phyloP scores from a whole-genome alignment of 2,888 invertebrate genomes.

The Prenolepis imparis region DNA sequence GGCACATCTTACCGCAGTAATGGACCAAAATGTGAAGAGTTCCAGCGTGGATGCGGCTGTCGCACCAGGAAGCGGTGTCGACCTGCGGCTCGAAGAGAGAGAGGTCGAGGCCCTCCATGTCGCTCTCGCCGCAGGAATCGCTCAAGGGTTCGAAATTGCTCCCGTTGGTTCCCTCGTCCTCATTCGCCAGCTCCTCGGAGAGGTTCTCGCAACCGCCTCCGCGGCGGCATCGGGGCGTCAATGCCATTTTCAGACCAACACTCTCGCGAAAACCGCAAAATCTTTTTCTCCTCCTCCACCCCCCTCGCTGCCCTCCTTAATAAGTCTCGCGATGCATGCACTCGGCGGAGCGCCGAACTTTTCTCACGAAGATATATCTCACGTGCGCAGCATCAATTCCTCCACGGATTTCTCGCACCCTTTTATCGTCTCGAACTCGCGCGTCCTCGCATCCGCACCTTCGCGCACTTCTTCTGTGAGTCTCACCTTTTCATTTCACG shows the following conservation, averaged over 20 bases:
- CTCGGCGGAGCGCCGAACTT: slow-evolving; percentile 25
- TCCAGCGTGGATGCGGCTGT: slow-evolving; percentile 83
- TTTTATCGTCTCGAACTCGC: slow-evolving; percentile 11
- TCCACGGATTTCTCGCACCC: slow-evolving; percentile 2
- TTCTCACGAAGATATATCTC: slow-evolving; percentile 48
- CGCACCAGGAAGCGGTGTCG: slow-evolving; percentile 83
- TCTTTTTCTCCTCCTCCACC: neutral
- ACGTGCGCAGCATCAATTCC: slow-evolving; percentile 35
- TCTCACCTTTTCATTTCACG: slow-evolving; percentile 47
- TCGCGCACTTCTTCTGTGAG: slow-evolving; percentile 11
- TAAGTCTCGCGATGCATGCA: slow-evolving; percentile 29
- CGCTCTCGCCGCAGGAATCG: slow-evolving; percentile 88
- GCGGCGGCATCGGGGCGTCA: slow-evolving; percentile 75
- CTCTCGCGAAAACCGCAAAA: slow-evolving; percentile 30
- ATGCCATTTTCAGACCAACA: slow-evolving; percentile 72
- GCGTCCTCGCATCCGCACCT: neutral
- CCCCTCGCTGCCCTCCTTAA: slow-evolving; percentile 18
- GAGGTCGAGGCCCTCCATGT: slow-evolving; percentile 90
- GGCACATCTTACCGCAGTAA: slow-evolving; percentile 83
- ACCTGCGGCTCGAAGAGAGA: slow-evolving; percentile 89
- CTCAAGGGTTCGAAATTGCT: slow-evolving; percentile 88
- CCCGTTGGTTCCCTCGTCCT: slow-evolving; percentile 72
- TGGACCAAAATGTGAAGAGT: slow-evolving; percentile 83
- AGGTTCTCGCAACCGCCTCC: slow-evolving; percentile 67
- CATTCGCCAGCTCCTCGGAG: slow-evolving; percentile 72